Conservation (phyloP, 53 echinoderm and acorn worm species). For the Antedon mediterranea region DNA sequence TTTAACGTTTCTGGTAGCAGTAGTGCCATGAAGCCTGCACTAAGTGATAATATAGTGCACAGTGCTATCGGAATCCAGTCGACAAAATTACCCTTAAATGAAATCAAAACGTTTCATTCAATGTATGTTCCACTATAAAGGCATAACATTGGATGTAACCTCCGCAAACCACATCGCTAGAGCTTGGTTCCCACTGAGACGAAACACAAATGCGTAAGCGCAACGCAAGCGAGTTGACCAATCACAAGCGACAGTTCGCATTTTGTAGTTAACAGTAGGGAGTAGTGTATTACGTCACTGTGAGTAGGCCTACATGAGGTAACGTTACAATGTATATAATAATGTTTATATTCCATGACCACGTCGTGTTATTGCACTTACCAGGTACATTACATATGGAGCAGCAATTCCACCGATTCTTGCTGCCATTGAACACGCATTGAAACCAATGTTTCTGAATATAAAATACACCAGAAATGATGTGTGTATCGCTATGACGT, state of each 20-base stretch:
- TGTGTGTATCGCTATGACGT: background rate
- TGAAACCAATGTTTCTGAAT: slow-evolving; percentile 52
- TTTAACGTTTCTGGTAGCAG: slow-evolving; percentile 51
- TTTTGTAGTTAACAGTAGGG: too few relatives aligned
- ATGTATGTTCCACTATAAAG: too few relatives aligned
- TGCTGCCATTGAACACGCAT: slow-evolving; percentile 42
- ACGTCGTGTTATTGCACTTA: slow-evolving; percentile 17
- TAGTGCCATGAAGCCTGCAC: background rate
- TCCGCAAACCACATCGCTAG: too few relatives aligned
- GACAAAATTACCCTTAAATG: background rate
- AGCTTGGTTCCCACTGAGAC: too few relatives aligned
- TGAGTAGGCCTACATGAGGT: too few relatives aligned
- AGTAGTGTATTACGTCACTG: too few relatives aligned
- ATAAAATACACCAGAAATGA: background rate
- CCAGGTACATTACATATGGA: slow-evolving; percentile 49
- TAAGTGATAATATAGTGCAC: background rate
- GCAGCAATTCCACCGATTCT: slow-evolving; percentile 55
- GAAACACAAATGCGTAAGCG: too few relatives aligned
- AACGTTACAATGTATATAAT: too few relatives aligned
- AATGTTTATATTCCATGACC: too few relatives aligned
- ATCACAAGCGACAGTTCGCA: too few relatives aligned
- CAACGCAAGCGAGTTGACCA: too few relatives aligned
- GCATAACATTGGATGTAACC: too few relatives aligned
- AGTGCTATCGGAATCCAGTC: background rate
- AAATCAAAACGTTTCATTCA: background rate